Percentiles rank a stretch among this genome's conserved stretches.
Conservation (phyloP, 2,113 vertebrate genomes). For the Condylura cristata region DNA sequence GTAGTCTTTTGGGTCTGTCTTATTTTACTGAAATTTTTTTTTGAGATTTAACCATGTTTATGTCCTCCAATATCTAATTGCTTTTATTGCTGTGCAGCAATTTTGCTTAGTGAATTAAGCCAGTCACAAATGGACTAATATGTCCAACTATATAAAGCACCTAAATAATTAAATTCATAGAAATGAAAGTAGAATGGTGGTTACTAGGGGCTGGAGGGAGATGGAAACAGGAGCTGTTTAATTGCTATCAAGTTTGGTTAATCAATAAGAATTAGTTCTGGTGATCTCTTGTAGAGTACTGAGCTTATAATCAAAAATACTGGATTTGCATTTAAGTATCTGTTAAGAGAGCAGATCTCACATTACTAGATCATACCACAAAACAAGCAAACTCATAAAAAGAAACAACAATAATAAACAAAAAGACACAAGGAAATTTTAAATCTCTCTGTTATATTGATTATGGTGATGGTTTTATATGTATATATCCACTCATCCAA, state of each 20-base stretch:
- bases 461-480: neutral
- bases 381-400: neutral
- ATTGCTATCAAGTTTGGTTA: neutral
- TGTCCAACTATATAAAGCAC: neutral
- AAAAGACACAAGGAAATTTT: neutral
- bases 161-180: neutral
- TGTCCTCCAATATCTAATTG: neutral
- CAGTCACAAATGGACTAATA: neutral
- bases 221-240: neutral
- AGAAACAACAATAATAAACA: neutral
- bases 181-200: neutral
- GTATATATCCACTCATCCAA: neutral
- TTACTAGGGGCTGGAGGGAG: neutral
- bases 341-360: neutral
- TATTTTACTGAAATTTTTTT: neutral
- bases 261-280: neutral
- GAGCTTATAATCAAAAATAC: neutral
- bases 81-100: neutral
- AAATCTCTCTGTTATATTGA: neutral
- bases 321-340: neutral
- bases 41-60: neutral
- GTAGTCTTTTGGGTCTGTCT: neutral
- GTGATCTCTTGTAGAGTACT: neutral
- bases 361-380: neutral
- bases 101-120: neutral